Conservation (phyloP, 2,888 invertebrate species). For the Melangyna quadrimaculata region DNA sequence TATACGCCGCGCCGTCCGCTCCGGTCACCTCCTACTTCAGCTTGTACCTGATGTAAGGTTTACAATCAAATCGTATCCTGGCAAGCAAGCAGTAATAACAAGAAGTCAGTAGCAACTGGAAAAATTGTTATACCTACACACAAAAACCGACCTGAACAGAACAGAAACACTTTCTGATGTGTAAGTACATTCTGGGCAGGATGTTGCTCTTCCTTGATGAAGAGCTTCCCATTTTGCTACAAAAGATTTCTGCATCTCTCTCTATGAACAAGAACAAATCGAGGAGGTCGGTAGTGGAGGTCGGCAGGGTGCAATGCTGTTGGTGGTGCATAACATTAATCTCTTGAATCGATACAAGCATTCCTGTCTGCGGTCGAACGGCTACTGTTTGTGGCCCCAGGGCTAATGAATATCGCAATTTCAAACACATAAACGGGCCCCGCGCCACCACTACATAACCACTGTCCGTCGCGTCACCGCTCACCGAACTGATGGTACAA, state of each 20-base stretch:
- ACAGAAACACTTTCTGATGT: conserved; percentile 15
- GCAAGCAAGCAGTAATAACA: conserved; percentile 17
- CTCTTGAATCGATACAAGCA: conserved; percentile 71
- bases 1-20: not conserved
- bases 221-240: conserved; percentile 53
- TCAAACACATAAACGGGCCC: conserved; percentile 69
- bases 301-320: conserved; percentile 47
- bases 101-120: conserved; percentile 47
- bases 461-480: not conserved
- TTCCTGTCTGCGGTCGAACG: conserved; percentile 69
- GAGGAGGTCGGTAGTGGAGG: not conserved
- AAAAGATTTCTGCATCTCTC: conserved; percentile 41
- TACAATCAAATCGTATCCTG: conserved; percentile 31
- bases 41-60: not conserved
- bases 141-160: not conserved
- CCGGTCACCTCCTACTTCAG: not conserved
- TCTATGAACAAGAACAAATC: no score
- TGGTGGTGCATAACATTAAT: conserved; percentile 72
- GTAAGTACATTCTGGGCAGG: conserved; percentile 57
- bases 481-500: not conserved
- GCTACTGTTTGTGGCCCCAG: conserved; percentile 71
- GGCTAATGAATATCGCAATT: conserved; percentile 72
- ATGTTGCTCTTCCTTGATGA: conserved; percentile 66
- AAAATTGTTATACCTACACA: conserved; percentile 21
- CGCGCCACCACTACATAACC: conserved; percentile 26